A percentile compares a stretch with the other conserved stretches of the same genome.
Conservation (phyloP, 2,113 vertebrate species). For the Felis chaus region DNA sequence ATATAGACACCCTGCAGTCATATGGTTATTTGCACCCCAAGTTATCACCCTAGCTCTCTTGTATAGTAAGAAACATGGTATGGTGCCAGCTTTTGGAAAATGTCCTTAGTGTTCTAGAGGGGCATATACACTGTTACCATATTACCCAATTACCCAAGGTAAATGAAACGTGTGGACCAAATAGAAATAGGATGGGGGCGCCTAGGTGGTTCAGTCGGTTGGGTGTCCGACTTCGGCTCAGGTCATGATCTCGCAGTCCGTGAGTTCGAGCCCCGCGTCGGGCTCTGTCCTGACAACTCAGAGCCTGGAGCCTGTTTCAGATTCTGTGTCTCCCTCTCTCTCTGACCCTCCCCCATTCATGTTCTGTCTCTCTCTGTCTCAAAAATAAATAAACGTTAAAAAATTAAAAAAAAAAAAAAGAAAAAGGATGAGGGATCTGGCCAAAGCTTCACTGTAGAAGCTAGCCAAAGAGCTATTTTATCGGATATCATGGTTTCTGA, state of each 20-base stretch:
- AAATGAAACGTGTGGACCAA: background rate
- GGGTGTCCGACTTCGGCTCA: no score
- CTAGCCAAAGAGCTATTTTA: background rate
- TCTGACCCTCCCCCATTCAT: no score
- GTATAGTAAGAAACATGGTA: background rate
- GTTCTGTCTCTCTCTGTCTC: no score
- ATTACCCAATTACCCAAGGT: background rate
- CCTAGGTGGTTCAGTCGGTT: no score
- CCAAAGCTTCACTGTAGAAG: background rate
- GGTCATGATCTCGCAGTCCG: no score
- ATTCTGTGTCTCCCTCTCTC: no score
- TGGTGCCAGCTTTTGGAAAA: background rate
- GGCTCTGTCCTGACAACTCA: no score
- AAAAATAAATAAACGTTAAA: no score
- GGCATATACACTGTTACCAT: background rate
- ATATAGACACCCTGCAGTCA: background rate
- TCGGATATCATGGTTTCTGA: background rate
- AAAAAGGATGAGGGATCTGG: background rate
- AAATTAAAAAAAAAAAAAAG: background rate
- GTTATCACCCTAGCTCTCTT: background rate
- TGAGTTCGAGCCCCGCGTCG: no score
- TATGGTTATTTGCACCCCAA: background rate
- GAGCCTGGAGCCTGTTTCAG: no score
- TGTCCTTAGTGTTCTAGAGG: background rate
- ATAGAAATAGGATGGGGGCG: background rate